Conservation (phyloP, 2,888 invertebrate species). For the Conops quadrifasciatus region DNA sequence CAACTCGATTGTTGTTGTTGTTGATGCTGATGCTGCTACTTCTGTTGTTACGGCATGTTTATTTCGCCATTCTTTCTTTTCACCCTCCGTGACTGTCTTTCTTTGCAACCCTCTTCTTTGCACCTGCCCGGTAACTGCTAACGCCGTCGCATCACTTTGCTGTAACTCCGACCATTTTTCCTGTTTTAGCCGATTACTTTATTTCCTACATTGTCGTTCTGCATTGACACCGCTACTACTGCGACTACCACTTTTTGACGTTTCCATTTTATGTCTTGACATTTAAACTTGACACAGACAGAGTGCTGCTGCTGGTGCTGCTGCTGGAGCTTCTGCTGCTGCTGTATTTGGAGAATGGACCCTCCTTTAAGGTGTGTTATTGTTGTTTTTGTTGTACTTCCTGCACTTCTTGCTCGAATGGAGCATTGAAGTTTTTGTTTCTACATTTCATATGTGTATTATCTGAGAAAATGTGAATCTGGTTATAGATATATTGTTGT, state of each 20-base stretch:
- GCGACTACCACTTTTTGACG: conserved; percentile 23
- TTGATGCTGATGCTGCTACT: too few species aligned
- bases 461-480: background rate
- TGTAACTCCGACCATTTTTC: background rate
- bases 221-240: too few species aligned
- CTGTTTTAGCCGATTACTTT: too few species aligned
- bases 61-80: background rate
- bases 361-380: background rate
- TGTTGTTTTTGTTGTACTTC: background rate
- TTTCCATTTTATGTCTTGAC: conserved; percentile 43
- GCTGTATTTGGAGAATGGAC: background rate
- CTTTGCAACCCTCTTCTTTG: background rate
- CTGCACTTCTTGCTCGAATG: background rate
- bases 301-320: conserved; percentile 34
- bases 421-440: background rate
- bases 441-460: background rate
- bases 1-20: background rate
- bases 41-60: background rate
- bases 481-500: conserved; percentile 18
- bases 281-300: conserved; percentile 49
- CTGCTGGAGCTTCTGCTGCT: background rate
- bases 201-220: background rate
- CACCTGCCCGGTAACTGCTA: background rate
- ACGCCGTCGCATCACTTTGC: background rate
- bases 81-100: background rate